Base-by-base conservation (phyloP, 2,888 invertebrate genomes). In the Stegophylla sp. region DNA sequence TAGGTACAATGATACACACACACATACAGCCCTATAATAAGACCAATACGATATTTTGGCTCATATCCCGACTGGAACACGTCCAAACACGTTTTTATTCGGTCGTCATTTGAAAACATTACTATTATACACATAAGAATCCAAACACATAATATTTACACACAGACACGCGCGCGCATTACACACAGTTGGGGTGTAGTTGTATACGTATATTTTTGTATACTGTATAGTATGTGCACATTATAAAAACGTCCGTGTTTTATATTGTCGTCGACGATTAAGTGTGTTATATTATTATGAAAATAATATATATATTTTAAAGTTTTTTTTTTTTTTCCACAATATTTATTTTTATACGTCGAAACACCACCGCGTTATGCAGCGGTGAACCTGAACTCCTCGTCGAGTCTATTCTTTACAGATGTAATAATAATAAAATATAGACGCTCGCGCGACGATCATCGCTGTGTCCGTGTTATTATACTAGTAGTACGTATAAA, bases 11-110 rank as follows among this genome's bases (percentile, higher is more conserved):
- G n/a, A 61, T 45, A 15, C 28, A 20, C 51, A 10, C 34, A 51
- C 20, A 15, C 34, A 13, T 3, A 15, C 48, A 48, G 20, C 48
- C 61, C 75, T 75, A 75, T 75, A 64, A 75, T 75, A 75, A 75
- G 75, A 75, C 75, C 64, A 75, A 64, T 64, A 75, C 53, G 75
- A 64, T 75, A 41, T 41, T 75, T 75, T 75, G 75, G 75, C 75
- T 75, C 41, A 53, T 1, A 51, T 75, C 75, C 75, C 75, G 75
- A 64, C 64, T 75, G 75, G 75, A 75, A 75, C 51, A 41, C n/a
- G 64, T 53, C 75, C 75, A 75, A 75, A 64, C 75, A 75, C 75
- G 75, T 75, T 75, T 75, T 75, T 64, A 75, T 75, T 75, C 26
- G 64, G 51, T 51, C 51, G 41, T 75, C 75, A 74, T 63, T 10